Evolutionary conservation across 2,113 vertebrate genomes (phyloP), one percentile per base, ranked within the genome.

Genomic region (Ondatra zibethicus): DNA sequence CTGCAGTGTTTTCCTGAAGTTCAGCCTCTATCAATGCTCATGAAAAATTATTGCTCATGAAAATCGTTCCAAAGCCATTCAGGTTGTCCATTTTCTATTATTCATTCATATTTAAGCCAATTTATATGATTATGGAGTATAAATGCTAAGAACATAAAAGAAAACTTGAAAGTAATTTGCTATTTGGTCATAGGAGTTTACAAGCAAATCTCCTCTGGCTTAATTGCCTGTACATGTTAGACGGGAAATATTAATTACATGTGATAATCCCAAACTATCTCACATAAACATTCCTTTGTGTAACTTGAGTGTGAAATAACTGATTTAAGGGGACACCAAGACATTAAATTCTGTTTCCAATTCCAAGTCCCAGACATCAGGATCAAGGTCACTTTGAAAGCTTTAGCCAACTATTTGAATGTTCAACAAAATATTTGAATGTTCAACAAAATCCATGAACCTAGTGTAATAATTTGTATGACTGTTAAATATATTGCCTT

Each of bases 211-310:
- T 96, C 39, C 94, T 42, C n/a, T 92, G 80, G 93, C 29, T 95
- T 94, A 92, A 98, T 93, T 96, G 93, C 11, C 39, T 93, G 50
- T 8, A 61, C 66, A 90, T 95, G 66, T 92, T 92, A 95, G 66
- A 89, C 91, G 61, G 29, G 5, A 95, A 96, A 78, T 93, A 91
- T 75, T 95, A 84, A 97, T 94, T 97, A 92, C 85, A 58, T 91
- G 92, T 92, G 17, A 82, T 88, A 96, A 82, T 91, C 4, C 58
- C 39, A 77, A 68, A 94, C 94, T 91, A 95, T 90, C 52, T 89
- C 55, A 70, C 58, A 19, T 47, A 88, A 95, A 66, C 90, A 39
- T 95, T 96, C 52, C 3, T 92, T 90, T 89, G 66, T 87, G 12
- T 87, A 65, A 94, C n/a, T 50, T 75, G 3, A 95, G 27, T 31